Evolutionary conservation across 2,888 invertebrate genomes (phyloP), one percentile per base, ranked within the genome.

Genomic region (Cheilosia impressa): DNA sequence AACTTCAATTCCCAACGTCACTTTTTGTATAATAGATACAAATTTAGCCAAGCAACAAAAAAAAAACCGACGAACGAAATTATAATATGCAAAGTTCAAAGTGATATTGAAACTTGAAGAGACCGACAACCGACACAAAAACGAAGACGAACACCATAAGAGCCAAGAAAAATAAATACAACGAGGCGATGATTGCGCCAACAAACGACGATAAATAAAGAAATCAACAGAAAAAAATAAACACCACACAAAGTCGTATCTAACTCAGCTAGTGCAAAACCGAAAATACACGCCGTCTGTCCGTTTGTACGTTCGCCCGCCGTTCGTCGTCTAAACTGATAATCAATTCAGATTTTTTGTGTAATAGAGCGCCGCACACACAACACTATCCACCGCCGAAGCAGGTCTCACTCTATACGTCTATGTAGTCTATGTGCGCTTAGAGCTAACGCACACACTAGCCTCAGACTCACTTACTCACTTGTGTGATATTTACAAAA

Each of bases 281-380:
- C 52, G 38, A 81, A 81, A 84, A 84, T 75, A 79, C 60, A 75
- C 84, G 71, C 71, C 60, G 80, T 85, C 80, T 85, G 73, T 66
- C 43, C 62, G 72, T 76, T 53, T 69, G 68, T 75, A 45, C 45
- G 53, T 85, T 80, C 55, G 60, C 52, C 68, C 55, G 63, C 71
- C 80, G 85, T 80, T 45, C 66, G 68, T 66, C 73, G 80, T 66
- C 43, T 58, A 65, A 66, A 85, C 85, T 81, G 81, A 80, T 85
- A 80, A 76, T 81, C 72, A 76, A 85, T 85, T 80, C 85, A 41
- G 66, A 85, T 27, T 78, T 52, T 60, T 53, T 75, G 58, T 66
- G 65, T 82, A 76, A 62, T 57, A 65, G 72, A 75, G 73, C 78
- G 69, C 72, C 79, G 52, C 66, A 60, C 72, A 76, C 58, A 69